Evolutionary conservation across 2,113 vertebrate species (phyloP), one percentile per base, ranked within the genome.

Genomic region (Urocitellus parryii): DNA sequence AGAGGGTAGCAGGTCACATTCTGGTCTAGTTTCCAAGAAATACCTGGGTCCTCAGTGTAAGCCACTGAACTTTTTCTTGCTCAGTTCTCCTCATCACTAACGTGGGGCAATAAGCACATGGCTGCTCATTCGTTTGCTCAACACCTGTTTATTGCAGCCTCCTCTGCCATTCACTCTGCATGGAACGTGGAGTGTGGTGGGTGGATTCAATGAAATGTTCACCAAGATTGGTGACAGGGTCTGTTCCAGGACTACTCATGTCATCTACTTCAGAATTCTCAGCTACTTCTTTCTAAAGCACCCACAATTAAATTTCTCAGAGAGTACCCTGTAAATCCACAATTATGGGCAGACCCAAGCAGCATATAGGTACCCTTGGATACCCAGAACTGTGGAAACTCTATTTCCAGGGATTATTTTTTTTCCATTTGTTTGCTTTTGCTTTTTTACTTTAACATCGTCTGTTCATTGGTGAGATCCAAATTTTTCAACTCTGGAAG

Each of bases 101-200:
- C 42, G 25, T 1, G 27, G 58, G 42, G 22, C 27, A 12, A 2
- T 4, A 53, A 78, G 34, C 17, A 17, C 9, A 7, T 5, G 3
- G n/a, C 58, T 20, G 14, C 17, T 86, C 22, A 25, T 8, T 70
- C 45, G 7, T 22, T 22, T 76, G 39, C 34, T 51, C 68, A 25
- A 4, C 24, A 56, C 37, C 87, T 68, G 22, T 45, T 32, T 22
- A 17, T 1, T 20, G 3, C 48, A 83, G 13, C 42, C 39, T 34
- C n/a, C 45, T 70, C 56, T 29, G 13, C 10, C 4, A 0, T 22
- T 32, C 10, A 14, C 0, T 12, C 56, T 11, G 25, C 0, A 0
- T 2, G 11, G 37, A 48, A 70, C 10, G 6, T 0, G 0, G 68
- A 42, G 34, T 25, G 37, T 20, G 12, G 18, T 32, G 27, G 11